Base-by-base conservation (phyloP, 1,140 invertebrate genomes). In the Scaptodrosophila lebanonensis region DNA sequence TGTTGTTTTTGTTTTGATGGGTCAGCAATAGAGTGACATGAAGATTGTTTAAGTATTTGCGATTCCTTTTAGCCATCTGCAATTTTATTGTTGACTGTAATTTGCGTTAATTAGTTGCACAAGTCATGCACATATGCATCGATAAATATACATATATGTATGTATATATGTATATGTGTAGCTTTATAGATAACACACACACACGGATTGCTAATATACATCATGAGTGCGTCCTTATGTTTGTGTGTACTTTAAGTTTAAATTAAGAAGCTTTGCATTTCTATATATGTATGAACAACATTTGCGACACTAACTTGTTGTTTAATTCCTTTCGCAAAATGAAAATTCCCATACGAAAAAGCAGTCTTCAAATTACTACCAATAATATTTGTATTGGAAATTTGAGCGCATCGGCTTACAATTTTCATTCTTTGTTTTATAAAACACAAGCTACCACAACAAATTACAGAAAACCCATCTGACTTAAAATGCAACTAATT, bases 1-100 rank as follows among this genome's bases (percentile, higher is more conserved):
- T 20, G 22, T 38, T 62, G 30, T 43, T 25, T 25, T 25, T 25
- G 22, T 25, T 25, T 25, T 39, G 17, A 33, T 49, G 12, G 61
- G 60, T 47, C 61, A 63, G n/a, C n/a, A 65, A 63, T 42, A 63
- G 39, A 61, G 35, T 22, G 16, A 32, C 17, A 65, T 50, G 32
- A 40, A 45, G n/a, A n/a, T 25, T 25, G 22, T 25, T 25, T 25
- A 4, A 25, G 3, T 25, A 25, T 25, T 3, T 25, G 3, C 22
- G 8, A 25, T 25, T 25, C 8, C 3, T 25, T 25, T n/a, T n/a
- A n/a, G n/a, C n/a, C n/a, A n/a, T n/a, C n/a, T n/a, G n/a, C n/a
- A n/a, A n/a, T n/a, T n/a, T n/a, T n/a, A n/a, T n/a, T n/a, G n/a
- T n/a, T n/a, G n/a, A n/a, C n/a, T n/a, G n/a, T n/a, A n/a, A n/a